Base-by-base conservation (phyloP, 23 tunicate species). In the Oikopleura dioica region DNA sequence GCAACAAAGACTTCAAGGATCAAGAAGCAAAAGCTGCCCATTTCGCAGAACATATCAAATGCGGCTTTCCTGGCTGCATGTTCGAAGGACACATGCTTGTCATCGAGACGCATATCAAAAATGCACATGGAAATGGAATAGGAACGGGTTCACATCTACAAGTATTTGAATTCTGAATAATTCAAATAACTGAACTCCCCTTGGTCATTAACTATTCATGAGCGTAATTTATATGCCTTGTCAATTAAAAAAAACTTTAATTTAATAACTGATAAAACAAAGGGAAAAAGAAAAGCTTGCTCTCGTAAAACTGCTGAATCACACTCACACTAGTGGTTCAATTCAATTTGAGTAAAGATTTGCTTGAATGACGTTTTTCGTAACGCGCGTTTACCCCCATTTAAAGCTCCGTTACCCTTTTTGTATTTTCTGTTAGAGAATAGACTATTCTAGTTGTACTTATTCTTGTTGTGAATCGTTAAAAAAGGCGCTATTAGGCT, bases 81-180 rank as follows among this genome's bases (percentile, higher is more conserved):
- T 87, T 87, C 38, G 87, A 83, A 81, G 95, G 87, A 2, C 95
- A 87, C 59, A 81, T 76, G 59, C 83, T 83, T 81, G 69, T 87
- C 38, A 85, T 87, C 69, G 82, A 82, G 44, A 87, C 81, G 29
- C 95, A 87, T 58, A 78, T 77, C 76, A 69, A 85, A 35, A 87
- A 83, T 50, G 35, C 69, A 0, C 87, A 84, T 84, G 81, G 81
- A 1, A n/a, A n/a, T n/a, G n/a, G n/a, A n/a, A n/a, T n/a, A n/a
- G n/a, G n/a, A n/a, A n/a, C n/a, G n/a, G n/a, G n/a, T n/a, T 34
- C 79, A 77, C 38, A 78, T 79, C 29, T 37, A 68, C 37, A 1
- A 59, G 21, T 30, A 16, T 55, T 2, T 58, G 30, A 12, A 5
- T 21, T 75, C 68, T 9, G 16, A 75, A 75, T 31, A 21, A 9